Evolutionary conservation across 2,888 invertebrate species (phyloP), one percentile per base, ranked within the genome.

Genomic region (Scotopteryx bipunctaria): DNA sequence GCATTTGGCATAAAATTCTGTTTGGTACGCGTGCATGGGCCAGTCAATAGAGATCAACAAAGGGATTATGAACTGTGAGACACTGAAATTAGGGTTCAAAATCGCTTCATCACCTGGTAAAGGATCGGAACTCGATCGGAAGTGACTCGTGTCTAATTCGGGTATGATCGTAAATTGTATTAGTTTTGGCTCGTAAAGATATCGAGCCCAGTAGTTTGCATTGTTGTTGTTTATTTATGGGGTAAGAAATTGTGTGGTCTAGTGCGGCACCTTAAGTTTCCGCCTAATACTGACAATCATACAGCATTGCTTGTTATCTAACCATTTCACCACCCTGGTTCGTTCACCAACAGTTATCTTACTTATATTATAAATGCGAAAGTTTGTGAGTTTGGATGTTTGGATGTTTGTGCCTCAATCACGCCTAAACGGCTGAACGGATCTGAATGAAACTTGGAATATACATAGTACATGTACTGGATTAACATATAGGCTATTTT

Each of bases 161-260:
- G 44, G 35, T 14, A 54, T 41, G 35, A 44, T 78, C 77, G 76
- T 81, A 80, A 81, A 81, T 81, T 67, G 64, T 58, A 59, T 65
- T 73, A 73, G 84, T 84, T 86, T 82, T 81, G 78, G 79, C 48
- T 85, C 81, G 76, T 86, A 84, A 86, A 83, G 76, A 67, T 74
- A 66, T 81, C 82, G 74, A 57, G 81, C 84, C 83, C 48, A 3
- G 33, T 31, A 44, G 33, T 54, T 54, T 44, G 53, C 40, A 49
- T 54, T 54, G 54, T 54, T 44, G 54, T 41, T 33, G 29, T 31
- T 38, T 48, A 48, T 54, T 48, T 54, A 54, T 54, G 38, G 16
- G 48, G 17, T 42, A 31, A 37, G 32, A 15, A 25, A 38, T 37
- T 19, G 37, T 37, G 37, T 15, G 49, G 43, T 37, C 19, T 37